Percentiles rank a stretch among this genome's conserved stretches.
phyloP scores from a whole-genome alignment of 2,888 invertebrate species.

The Hyppa rectilinea region DNA sequence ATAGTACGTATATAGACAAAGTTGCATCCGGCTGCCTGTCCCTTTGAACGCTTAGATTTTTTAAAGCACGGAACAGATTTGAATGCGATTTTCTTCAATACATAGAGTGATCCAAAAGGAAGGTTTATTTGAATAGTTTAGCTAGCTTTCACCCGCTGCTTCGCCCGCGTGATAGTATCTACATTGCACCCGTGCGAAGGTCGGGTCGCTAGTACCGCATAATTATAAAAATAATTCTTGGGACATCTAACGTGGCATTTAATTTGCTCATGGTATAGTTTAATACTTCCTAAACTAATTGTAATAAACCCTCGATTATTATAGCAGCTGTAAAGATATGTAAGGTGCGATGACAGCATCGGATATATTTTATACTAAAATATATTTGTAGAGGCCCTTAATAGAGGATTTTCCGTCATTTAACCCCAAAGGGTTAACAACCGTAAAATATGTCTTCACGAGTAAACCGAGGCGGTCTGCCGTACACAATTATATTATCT shows the following conservation, averaged over 20 bases:
- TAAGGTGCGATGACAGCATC: slow-evolving; percentile 33
- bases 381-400: slow-evolving; percentile 52
- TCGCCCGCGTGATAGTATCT: no score
- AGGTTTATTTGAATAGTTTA: no score
- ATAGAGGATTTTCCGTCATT: slow-evolving; percentile 51
- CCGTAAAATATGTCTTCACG: slow-evolving; percentile 54
- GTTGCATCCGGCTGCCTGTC: no score
- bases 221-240: background rate
- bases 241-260: background rate
- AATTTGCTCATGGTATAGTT: background rate
- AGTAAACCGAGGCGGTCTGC: slow-evolving; percentile 24
- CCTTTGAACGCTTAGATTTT: no score
- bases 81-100: no score
- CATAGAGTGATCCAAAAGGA: no score
- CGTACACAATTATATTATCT: slow-evolving; percentile 36
- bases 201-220: no score
- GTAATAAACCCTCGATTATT: slow-evolving; percentile 20
- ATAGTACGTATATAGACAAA: no score
- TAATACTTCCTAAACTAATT: background rate
- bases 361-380: slow-evolving; percentile 45
- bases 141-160: no score
- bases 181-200: no score
- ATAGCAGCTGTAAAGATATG: slow-evolving; percentile 17
- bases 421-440: slow-evolving; percentile 38
- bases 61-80: no score